A percentile compares a stretch with the other conserved stretches of the same genome.
Evolutionary conservation across 2,888 invertebrate species (phyloP).

Genomic region (Polydrusus pterygomalis): DNA sequence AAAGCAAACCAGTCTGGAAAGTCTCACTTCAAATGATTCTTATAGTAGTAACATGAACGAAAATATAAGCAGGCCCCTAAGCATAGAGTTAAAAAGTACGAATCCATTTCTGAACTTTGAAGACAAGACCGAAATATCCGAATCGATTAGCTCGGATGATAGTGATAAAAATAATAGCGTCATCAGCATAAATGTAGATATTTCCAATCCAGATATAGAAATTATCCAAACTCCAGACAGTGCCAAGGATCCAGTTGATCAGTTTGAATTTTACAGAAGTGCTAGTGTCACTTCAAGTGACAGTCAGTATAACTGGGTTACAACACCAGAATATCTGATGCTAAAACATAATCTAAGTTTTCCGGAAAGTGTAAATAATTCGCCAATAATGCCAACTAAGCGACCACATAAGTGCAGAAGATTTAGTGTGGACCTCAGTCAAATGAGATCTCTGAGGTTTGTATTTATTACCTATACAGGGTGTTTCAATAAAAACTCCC

Average conservation of each 20-base stretch:
- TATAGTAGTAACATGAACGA: conserved; percentile 57
- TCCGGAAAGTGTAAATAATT: conserved; percentile 83
- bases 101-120: conserved; percentile 72
- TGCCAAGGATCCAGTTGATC: conserved; percentile 69
- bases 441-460: conserved; percentile 78
- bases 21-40: conserved; percentile 68
- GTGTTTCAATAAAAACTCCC: no score
- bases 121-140: conserved; percentile 64
- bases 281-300: conserved; percentile 80
- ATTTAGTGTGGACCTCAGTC: conserved; percentile 89
- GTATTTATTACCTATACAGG: background rate
- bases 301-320: conserved; percentile 87
- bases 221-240: conserved; percentile 81
- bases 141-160: conserved; percentile 66
- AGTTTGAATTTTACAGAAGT: conserved; percentile 77
- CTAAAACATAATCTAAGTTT: conserved; percentile 87
- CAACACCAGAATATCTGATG: conserved; percentile 86
- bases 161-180: conserved; percentile 65
- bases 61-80: conserved; percentile 50
- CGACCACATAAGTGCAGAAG: conserved; percentile 78
- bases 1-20: conserved; percentile 69
- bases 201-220: conserved; percentile 84
- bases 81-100: conserved; percentile 69
- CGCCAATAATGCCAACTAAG: conserved; percentile 80
- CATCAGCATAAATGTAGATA: conserved; percentile 72